Conservation (phyloP, 1,140 invertebrate genomes). For the Drosophila sturtevanti region DNA sequence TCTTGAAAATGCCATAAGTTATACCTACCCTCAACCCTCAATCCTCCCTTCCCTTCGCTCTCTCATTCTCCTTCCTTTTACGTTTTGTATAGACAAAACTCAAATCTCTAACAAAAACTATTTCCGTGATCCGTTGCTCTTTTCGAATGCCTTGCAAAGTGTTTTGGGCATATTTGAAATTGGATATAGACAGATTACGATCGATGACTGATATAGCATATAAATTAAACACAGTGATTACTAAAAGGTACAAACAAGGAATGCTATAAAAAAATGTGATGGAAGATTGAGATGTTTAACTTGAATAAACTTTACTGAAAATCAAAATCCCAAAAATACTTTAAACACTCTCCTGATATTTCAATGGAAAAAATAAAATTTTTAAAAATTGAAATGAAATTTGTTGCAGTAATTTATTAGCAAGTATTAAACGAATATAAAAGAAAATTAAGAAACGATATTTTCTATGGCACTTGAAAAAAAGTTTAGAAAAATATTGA, state of each 20-base stretch:
- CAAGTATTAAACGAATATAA: background rate
- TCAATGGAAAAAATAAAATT: background rate
- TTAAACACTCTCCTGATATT: background rate
- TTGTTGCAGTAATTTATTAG: background rate
- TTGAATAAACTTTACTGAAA: background rate
- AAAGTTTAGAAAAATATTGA: background rate
- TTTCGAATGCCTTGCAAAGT: conserved; percentile 59
- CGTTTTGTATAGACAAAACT: conserved; percentile 28
- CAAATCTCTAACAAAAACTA: conserved; percentile 47
- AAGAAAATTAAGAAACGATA: background rate
- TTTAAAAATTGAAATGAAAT: background rate
- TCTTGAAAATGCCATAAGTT: conserved; percentile 80
- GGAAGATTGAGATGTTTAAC: background rate
- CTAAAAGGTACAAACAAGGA: background rate
- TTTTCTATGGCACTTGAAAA: background rate
- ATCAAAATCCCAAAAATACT: background rate
- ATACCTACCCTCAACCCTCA: conserved; percentile 27
- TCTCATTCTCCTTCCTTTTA: background rate
- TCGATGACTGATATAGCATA: background rate
- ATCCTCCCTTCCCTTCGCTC: conserved; percentile 16
- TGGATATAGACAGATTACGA: background rate
- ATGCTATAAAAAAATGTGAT: background rate
- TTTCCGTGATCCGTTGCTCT: conserved; percentile 62
- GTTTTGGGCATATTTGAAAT: conserved; percentile 58
- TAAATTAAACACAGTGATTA: background rate